Evolutionary conservation across 2,797 vertebrate species (phyloP).

Genomic region (Epinephelus awoara): DNA sequence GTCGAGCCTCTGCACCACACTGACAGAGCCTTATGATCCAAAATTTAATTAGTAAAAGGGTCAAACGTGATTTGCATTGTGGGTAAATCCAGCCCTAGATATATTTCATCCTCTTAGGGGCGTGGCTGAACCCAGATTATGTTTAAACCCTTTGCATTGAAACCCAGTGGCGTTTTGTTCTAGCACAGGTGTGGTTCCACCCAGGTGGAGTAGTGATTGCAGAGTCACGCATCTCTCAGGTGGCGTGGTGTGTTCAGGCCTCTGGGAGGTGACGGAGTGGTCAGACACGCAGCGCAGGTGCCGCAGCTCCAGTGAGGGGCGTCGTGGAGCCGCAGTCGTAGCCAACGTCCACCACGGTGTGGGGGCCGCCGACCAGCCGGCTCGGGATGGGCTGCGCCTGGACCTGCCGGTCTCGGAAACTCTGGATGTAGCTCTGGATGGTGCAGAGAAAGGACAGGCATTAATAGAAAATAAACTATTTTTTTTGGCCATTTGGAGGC

Average conservation of each 20-base stretch:
- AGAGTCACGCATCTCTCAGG: conserved; percentile 22
- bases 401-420: conserved; percentile 95
- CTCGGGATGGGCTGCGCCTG: conserved; percentile 86
- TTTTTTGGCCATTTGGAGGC: too few relatives aligned
- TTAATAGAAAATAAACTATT: neutral
- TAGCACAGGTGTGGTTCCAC: conserved; percentile 15
- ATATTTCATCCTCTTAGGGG: conserved; percentile 19
- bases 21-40: conserved; percentile 1
- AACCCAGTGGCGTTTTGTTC: conserved; percentile 12
- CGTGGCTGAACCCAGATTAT: conserved; percentile 42
- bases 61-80: conserved; percentile 42
- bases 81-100: conserved; percentile 45
- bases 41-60: conserved; percentile 32
- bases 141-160: conserved; percentile 34
- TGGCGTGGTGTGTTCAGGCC: conserved; percentile 31
- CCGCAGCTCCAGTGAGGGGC: conserved; percentile 89
- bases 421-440: conserved; percentile 98
- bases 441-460: neutral
- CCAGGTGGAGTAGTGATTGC: conserved; percentile 9
- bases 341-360: conserved; percentile 90
- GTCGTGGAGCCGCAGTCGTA: conserved; percentile 92
- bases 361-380: conserved; percentile 86
- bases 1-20: conserved; percentile 37
- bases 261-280: neutral
- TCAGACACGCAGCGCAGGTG: conserved; percentile 90